Evolutionary conservation across 2,888 invertebrate species (phyloP).

Genomic region (Rosalia funebris): DNA sequence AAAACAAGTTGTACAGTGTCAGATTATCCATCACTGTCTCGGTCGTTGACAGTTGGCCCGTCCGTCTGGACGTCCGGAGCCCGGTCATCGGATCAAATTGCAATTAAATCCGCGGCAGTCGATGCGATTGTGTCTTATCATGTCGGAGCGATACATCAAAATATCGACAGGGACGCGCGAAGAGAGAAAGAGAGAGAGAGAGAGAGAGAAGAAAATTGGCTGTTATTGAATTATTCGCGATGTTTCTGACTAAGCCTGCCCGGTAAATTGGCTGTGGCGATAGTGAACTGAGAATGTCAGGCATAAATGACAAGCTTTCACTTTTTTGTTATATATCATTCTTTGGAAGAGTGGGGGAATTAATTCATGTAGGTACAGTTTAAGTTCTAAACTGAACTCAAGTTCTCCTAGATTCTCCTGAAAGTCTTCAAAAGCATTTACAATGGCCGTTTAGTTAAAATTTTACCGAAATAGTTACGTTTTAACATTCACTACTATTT

Average conservation of each 20-base stretch:
- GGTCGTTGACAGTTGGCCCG: constrained; percentile 23
- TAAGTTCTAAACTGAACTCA: no score
- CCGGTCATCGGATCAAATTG: constrained; percentile 22
- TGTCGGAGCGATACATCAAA: constrained; percentile 18
- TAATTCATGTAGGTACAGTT: no score
- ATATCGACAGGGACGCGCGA: constrained; percentile 1
- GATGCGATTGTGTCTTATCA: constrained; percentile 13
- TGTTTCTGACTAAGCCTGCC: neutral
- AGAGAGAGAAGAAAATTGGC: neutral
- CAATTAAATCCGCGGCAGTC: constrained; percentile 18
- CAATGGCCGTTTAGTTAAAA: no score
- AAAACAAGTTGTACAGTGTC: constrained; percentile 32
- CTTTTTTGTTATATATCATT: no score
- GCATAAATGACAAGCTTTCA: no score
- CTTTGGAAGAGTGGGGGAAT: no score
- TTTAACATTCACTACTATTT: no score
- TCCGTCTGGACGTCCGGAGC: constrained; percentile 19
- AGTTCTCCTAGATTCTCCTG: no score
- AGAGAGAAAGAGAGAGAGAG: neutral
- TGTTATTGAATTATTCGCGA: constrained; percentile 14
- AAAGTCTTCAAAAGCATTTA: no score
- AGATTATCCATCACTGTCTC: constrained; percentile 31
- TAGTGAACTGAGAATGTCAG: no score
- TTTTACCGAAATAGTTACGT: no score
- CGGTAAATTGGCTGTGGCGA: neutral